phyloP scores from a whole-genome alignment of 2,888 invertebrate species.

The Agriotes lineatus region DNA sequence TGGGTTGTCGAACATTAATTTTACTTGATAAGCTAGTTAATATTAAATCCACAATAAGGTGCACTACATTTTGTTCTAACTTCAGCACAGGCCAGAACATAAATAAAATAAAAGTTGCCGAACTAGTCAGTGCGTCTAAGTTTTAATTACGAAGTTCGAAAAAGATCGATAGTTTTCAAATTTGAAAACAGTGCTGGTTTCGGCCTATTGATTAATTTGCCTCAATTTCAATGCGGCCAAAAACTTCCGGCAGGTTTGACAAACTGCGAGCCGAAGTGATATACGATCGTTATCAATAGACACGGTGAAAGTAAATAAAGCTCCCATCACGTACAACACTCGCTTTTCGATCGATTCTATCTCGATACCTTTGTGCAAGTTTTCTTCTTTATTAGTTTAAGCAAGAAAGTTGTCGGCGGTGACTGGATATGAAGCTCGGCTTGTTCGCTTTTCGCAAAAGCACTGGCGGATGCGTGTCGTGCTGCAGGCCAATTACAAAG shows the following conservation, averaged over 20 bases:
- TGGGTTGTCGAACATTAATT: too few species aligned
- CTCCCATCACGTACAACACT: constrained; percentile 15
- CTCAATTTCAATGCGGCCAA: neutral
- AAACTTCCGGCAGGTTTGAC: neutral
- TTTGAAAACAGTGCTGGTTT: too few species aligned
- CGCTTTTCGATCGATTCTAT: constrained; percentile 13
- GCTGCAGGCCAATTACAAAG: constrained; percentile 10
- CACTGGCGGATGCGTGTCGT: constrained; percentile 1
- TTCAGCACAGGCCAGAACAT: too few species aligned
- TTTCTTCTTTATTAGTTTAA: constrained; percentile 21
- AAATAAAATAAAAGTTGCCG: too few species aligned
- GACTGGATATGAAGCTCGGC: constrained; percentile 2
- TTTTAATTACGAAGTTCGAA: too few species aligned
- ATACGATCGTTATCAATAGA: constrained; percentile 8
- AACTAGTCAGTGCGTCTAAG: too few species aligned
- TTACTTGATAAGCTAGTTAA: too few species aligned
- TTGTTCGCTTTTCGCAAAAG: neutral
- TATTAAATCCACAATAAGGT: too few species aligned
- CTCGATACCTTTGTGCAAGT: constrained; percentile 15
- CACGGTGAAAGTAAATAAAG: constrained; percentile 3
- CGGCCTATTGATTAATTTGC: constrained; percentile 1
- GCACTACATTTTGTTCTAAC: too few species aligned
- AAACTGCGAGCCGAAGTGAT: constrained; percentile 1
- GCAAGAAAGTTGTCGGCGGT: constrained; percentile 12
- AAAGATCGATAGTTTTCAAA: too few species aligned